phyloP scores from a whole-genome alignment of 2,113 vertebrate genomes.

The Trachemys scripta region DNA sequence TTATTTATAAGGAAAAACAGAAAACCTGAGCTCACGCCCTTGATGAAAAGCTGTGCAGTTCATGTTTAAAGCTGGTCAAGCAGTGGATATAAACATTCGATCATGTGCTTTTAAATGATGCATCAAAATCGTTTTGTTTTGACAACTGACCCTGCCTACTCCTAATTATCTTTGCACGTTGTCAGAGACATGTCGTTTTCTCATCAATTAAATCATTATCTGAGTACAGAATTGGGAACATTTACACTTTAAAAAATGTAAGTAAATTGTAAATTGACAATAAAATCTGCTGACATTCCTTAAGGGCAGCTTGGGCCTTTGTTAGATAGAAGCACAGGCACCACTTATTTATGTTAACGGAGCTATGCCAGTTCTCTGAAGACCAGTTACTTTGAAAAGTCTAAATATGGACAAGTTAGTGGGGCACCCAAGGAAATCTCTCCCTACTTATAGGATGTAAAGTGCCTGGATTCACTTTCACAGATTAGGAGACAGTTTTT shows the following conservation, averaged over 20 bases:
- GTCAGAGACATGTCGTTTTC: neutral
- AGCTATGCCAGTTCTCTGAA: neutral
- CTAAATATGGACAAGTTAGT: neutral
- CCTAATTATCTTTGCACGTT: neutral
- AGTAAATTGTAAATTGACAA: neutral
- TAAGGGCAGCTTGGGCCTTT: neutral
- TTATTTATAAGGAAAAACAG: neutral
- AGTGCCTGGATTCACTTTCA: neutral
- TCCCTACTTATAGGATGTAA: neutral
- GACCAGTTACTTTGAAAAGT: neutral
- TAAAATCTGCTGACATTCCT: neutral
- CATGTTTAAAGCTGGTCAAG: neutral
- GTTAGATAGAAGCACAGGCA: neutral
- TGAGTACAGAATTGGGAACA: neutral
- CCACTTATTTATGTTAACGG: neutral
- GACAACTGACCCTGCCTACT: neutral
- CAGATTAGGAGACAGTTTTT: neutral
- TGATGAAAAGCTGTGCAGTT: neutral
- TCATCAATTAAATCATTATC: rapidly evolving
- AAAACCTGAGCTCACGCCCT: neutral
- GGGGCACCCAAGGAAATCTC: neutral
- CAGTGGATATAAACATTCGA: neutral
- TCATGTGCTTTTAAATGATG: neutral
- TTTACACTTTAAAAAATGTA: neutral
- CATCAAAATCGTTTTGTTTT: neutral